Conservation (phyloP, 2,888 invertebrate species). For the Schrankia costaestrigalis region DNA sequence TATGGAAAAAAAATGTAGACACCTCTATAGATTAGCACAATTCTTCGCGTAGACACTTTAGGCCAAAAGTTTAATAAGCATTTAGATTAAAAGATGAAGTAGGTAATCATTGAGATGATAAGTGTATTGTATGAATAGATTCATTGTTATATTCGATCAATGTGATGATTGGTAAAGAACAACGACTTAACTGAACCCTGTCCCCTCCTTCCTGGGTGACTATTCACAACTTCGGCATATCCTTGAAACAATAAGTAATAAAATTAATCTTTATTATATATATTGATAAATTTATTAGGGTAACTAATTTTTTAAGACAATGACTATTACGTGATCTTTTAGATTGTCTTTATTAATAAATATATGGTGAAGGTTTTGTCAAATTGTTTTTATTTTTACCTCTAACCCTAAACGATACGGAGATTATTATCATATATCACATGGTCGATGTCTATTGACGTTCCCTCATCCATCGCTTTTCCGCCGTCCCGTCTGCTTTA, state of each 20-base stretch:
- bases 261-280: slow-evolving; percentile 74
- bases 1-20: slow-evolving; percentile 69
- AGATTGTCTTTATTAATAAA: slow-evolving; percentile 82
- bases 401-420: too few relatives aligned
- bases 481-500: too few relatives aligned
- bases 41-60: slow-evolving; percentile 79
- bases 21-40: slow-evolving; percentile 79
- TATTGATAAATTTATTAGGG: slow-evolving; percentile 81
- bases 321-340: slow-evolving; percentile 81
- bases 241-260: slow-evolving; percentile 81
- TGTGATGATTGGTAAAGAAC: slow-evolving; percentile 75
- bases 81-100: slow-evolving; percentile 70
- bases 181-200: slow-evolving; percentile 71
- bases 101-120: slow-evolving; percentile 65
- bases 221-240: slow-evolving; percentile 79
- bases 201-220: slow-evolving; percentile 53
- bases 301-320: slow-evolving; percentile 81
- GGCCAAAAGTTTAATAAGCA: slow-evolving; percentile 68
- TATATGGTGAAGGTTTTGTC: slow-evolving; percentile 81
- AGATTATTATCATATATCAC: too few relatives aligned
- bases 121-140: slow-evolving; percentile 69
- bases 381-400: slow-evolving; percentile 66
- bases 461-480: too few relatives aligned
- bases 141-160: slow-evolving; percentile 73
- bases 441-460: too few relatives aligned